These are phyloP conservation scores for Cyphomyrus discorhynchus DNA, from an alignment of 2,113 vertebrate species.

Conservation along the genomic window DNA sequence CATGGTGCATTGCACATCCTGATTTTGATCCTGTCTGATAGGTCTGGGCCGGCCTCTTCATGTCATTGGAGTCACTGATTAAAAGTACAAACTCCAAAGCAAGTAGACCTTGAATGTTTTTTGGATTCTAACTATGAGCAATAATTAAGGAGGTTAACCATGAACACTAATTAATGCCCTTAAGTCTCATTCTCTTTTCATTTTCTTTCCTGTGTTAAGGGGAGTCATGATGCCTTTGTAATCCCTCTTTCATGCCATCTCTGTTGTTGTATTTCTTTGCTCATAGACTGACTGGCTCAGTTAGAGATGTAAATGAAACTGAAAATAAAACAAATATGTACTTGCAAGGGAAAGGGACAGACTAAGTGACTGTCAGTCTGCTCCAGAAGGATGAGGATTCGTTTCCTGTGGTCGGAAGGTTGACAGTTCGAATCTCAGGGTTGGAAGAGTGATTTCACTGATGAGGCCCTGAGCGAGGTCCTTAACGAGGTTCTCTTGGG, in stretches of 20 bases:
- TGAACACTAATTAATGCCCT: not conserved
- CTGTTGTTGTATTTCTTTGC: not conserved
- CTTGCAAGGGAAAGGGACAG: not conserved
- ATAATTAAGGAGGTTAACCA: not conserved
- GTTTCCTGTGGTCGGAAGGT: not conserved
- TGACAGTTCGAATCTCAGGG: not conserved
- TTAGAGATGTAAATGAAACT: not conserved
- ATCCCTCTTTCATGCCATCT: not conserved
- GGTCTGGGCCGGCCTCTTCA: not conserved
- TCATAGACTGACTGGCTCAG: not conserved
- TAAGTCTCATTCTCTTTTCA: not conserved
- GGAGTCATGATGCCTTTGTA: not conserved
- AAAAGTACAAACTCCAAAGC: not conserved
- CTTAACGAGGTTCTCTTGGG: not conserved
- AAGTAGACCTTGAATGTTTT: not conserved
- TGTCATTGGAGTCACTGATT: not conserved
- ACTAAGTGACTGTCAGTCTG: not conserved
- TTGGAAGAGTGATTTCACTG: not conserved
- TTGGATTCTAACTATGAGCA: not conserved
- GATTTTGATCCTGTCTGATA: not conserved
- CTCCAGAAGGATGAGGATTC: not conserved
- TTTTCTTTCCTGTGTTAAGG: not conserved
- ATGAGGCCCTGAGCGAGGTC: not conserved
- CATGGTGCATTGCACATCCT: not conserved
- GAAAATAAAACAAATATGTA: not conserved